Evolutionary conservation across 35 echinoderm and acorn worm genomes (phyloP).

Genomic region (Anneissia japonica): DNA sequence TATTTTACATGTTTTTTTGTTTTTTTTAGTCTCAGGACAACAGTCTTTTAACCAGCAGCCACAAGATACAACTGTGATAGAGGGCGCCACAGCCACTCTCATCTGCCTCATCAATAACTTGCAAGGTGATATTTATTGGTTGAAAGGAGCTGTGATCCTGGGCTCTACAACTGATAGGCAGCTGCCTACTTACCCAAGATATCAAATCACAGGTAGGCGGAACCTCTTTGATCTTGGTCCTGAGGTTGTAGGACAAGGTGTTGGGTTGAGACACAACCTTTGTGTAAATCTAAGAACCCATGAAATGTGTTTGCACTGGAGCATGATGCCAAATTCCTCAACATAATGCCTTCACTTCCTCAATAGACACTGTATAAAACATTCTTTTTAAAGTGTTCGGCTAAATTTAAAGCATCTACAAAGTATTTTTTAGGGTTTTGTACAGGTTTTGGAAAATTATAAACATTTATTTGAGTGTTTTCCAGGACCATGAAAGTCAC

Average conservation of each 20-base stretch:
- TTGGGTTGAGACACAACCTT: neutral
- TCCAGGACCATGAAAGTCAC: no score
- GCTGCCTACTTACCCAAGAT: slow-evolving; percentile 61
- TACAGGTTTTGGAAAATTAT: no score
- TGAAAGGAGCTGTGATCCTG: slow-evolving; percentile 31
- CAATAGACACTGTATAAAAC: no score
- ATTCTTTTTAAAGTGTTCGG: no score
- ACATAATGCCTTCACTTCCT: neutral
- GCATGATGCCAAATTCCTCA: neutral
- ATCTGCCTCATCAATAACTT: slow-evolving; percentile 55
- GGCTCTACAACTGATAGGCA: slow-evolving; percentile 25
- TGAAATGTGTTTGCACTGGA: neutral
- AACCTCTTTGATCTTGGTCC: neutral
- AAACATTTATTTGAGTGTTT: no score
- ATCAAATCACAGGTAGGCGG: slow-evolving; percentile 54
- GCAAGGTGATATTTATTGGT: slow-evolving; percentile 29
- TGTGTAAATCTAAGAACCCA: neutral
- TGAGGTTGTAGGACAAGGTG: neutral
- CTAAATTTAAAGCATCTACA: no score
- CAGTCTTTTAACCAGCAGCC: slow-evolving; percentile 60
- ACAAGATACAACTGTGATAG: slow-evolving; percentile 61
- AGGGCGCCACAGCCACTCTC: slow-evolving; percentile 54
- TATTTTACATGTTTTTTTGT: no score
- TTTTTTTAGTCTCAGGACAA: slow-evolving; percentile 41
- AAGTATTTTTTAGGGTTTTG: no score